These are phyloP conservation scores for Spodoptera littoralis DNA, from an alignment of 2,888 invertebrate species.

Conservation along the genomic window DNA sequence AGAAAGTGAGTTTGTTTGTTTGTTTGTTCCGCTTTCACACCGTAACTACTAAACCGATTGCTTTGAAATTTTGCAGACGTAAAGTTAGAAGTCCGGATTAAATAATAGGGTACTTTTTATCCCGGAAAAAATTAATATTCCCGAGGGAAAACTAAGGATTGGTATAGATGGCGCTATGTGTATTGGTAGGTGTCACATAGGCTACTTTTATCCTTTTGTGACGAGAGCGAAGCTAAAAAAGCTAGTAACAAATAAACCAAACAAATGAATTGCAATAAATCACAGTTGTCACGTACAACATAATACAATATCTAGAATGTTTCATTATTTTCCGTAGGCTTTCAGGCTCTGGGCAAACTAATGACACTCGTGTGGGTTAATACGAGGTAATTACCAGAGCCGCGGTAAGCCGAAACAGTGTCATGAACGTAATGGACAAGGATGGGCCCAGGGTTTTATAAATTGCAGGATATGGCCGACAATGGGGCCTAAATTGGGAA, in stretches of 20 bases:
- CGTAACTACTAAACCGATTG: too few species aligned
- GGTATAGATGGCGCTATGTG: too few species aligned
- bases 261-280: slow-evolving; percentile 14
- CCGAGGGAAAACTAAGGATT: too few species aligned
- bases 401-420: slow-evolving; percentile 37
- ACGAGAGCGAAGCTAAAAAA: too few species aligned
- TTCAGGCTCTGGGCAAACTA: slow-evolving; percentile 31
- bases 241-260: neutral
- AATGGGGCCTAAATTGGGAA: slow-evolving; percentile 26
- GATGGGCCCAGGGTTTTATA: slow-evolving; percentile 31
- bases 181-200: too few species aligned
- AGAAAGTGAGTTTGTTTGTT: too few species aligned
- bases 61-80: too few species aligned
- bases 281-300: slow-evolving; percentile 34
- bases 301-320: slow-evolving; percentile 42
- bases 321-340: slow-evolving; percentile 43
- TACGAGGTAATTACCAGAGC: slow-evolving; percentile 45
- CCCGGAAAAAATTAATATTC: too few species aligned
- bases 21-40: too few species aligned
- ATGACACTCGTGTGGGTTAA: slow-evolving; percentile 52
- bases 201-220: too few species aligned
- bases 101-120: too few species aligned
- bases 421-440: slow-evolving; percentile 53
- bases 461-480: slow-evolving; percentile 37
- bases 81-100: too few species aligned